Conservation (phyloP, 2,797 vertebrate genomes). For the Gallinago nigripennis region DNA sequence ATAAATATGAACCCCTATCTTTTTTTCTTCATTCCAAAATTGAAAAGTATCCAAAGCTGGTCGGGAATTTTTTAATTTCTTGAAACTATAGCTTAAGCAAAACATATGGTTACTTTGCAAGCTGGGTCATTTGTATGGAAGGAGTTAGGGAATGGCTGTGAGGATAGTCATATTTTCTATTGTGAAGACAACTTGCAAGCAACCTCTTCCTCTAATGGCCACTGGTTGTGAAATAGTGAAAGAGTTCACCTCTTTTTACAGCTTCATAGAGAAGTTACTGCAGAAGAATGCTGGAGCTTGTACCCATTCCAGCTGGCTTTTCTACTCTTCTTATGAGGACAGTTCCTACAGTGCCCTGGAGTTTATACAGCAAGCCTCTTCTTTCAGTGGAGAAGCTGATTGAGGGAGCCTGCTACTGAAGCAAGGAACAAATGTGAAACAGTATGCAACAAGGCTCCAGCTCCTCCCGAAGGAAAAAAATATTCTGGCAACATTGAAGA, state of each 20-base stretch:
- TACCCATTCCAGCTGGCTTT: neutral
- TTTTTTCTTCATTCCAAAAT: neutral
- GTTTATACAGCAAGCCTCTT: neutral
- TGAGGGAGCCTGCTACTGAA: neutral
- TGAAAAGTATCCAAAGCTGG: neutral
- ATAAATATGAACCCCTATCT: neutral
- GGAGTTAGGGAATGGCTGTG: neutral
- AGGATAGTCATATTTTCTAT: neutral
- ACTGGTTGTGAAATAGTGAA: neutral
- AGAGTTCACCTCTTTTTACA: neutral
- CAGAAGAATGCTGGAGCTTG: neutral
- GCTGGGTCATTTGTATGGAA: rapidly evolving
- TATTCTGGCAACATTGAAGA: neutral
- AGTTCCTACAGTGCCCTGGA: neutral
- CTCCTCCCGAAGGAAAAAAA: neutral
- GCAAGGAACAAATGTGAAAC: neutral
- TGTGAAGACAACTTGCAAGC: neutral
- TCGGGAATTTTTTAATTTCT: neutral
- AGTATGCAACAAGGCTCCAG: neutral
- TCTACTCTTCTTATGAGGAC: neutral
- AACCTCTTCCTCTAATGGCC: neutral
- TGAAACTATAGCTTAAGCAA: neutral
- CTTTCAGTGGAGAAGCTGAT: neutral
- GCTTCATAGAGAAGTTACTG: neutral
- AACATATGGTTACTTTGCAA: neutral